A percentile compares a stretch with the other conserved stretches of the same genome.
Evolutionary conservation across 1,140 invertebrate genomes (phyloP).

Genomic region (Pseudomyrmex sp.): DNA sequence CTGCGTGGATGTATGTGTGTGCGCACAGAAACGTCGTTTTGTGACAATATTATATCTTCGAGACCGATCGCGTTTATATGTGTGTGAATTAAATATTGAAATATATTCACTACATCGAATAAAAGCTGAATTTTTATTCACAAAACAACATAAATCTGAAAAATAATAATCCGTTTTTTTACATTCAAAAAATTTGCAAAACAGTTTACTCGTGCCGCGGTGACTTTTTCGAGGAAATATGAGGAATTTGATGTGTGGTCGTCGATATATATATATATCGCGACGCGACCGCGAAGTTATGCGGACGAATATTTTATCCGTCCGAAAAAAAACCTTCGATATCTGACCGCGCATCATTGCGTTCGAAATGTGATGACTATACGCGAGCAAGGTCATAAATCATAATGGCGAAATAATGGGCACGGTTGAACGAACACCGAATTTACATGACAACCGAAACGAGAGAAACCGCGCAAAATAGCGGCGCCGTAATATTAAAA

Average conservation of each 20-base stretch:
- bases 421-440: not conserved
- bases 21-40: not conserved
- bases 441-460: not conserved
- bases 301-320: not conserved
- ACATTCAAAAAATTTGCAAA: no score
- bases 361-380: not conserved
- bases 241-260: no score
- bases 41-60: not conserved
- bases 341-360: not conserved
- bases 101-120: not conserved
- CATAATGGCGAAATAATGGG: constrained; percentile 40
- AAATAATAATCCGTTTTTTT: not conserved
- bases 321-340: not conserved
- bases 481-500: constrained; percentile 25
- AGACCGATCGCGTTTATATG: not conserved
- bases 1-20: not conserved
- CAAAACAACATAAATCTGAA: not conserved
- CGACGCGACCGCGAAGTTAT: not conserved
- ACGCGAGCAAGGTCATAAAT: not conserved
- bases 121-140: not conserved
- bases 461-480: not conserved
- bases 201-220: no score
- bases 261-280: not conserved
- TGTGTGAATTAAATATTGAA: not conserved
- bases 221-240: no score